Base-by-base conservation (phyloP, 2,113 vertebrate genomes). In the Etheostoma cragini region DNA sequence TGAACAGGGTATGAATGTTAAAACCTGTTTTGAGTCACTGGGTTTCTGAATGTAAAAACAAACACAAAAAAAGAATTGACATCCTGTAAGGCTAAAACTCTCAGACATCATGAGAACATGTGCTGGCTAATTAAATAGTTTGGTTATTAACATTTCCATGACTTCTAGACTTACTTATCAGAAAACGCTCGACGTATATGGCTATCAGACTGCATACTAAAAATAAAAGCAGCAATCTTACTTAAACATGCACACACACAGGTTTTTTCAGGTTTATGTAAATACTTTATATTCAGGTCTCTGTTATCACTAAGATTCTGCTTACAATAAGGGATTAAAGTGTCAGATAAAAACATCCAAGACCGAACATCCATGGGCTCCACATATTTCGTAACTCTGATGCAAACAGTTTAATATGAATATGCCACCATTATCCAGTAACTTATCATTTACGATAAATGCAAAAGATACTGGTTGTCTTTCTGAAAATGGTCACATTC, bases 101-200 rank as follows among this genome's bases (percentile, higher is more conserved):
- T 21, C 19, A 15, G 26, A 16, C 35, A 16, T 52, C 3, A 12
- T 22, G 35, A 68, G 62, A 52, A 72, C 2, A 64, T 33, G 6
- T 52, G 24, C 2, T 17, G 17, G 7, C 1, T 35, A 5, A 57
- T 72, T 63, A 12, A 75, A 49, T 64, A 1, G 42, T 69, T 69
- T 72, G 3, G 30, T 42, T 14, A 69, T 74, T 58, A 56, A 73
- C 26, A 76, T 83, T 90, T 83, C 66, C 64, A 63, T 73, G 49
- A 72, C 61, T 62, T 64, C 26, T 6, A 22, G 6, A 49, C 11
- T 35, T 74, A 8, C 17, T 35, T 38, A 68, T 58, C 68, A 42
- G 15, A 26, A 73, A 53, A 22, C 0, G 11, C 26, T 79, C 1
- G 2, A 76, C 16, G 72, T 82, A 78, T 52, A 61, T 24, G 19